These are phyloP conservation scores for Anarhynchus alexandrinus DNA, from an alignment of 2,113 vertebrate species.

Conservation along the genomic window DNA sequence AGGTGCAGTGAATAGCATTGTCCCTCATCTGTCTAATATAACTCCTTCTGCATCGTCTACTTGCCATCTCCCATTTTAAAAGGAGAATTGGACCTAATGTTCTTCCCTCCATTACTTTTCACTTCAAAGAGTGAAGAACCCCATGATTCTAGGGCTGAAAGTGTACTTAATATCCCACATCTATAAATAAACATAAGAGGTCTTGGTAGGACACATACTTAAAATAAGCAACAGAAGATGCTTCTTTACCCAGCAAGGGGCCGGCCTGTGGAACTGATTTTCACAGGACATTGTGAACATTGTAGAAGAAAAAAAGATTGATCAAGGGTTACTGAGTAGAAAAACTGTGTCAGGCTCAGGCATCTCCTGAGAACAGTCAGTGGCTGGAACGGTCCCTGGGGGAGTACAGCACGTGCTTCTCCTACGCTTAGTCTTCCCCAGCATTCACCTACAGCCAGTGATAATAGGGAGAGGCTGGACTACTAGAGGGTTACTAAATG, in stretches of 20 bases:
- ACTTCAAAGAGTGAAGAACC: background rate
- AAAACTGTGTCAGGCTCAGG: background rate
- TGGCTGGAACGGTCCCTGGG: background rate
- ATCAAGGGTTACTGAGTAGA: background rate
- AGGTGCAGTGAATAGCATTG: background rate
- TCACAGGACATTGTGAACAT: accelerated
- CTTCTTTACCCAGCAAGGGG: background rate
- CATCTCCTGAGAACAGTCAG: background rate
- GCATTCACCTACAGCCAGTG: background rate
- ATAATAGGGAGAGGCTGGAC: background rate
- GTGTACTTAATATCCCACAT: background rate
- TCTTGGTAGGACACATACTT: background rate
- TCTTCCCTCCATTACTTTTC: background rate
- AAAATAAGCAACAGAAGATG: background rate
- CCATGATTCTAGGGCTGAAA: background rate
- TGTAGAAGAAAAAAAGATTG: background rate
- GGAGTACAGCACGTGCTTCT: accelerated
- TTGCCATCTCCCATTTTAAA: background rate
- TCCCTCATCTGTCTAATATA: background rate
- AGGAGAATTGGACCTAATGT: background rate
- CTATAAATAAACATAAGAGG: background rate
- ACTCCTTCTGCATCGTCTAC: background rate
- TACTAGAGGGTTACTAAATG: background rate
- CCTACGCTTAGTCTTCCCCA: background rate
- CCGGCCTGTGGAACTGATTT: background rate